These are phyloP conservation scores for Florisuga fusca DNA, from an alignment of 2,797 vertebrate species.

Conservation along the genomic window DNA sequence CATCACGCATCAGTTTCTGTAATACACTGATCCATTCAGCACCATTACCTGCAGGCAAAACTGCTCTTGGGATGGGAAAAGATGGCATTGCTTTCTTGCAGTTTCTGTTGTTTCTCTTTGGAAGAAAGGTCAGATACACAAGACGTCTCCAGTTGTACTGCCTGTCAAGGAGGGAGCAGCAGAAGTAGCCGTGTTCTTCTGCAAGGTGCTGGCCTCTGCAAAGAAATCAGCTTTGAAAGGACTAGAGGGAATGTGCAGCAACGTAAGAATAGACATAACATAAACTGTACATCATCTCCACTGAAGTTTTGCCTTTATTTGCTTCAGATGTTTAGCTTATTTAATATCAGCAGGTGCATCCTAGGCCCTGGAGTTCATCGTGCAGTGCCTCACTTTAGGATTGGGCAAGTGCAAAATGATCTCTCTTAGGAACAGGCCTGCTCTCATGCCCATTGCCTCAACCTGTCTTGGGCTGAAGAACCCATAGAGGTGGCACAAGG, in stretches of 20 bases:
- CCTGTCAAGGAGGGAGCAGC: not conserved
- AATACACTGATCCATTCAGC: not conserved
- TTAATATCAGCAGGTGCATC: not conserved
- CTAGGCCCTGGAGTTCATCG: not conserved
- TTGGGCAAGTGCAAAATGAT: not conserved
- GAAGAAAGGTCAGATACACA: not conserved
- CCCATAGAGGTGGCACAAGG: not conserved
- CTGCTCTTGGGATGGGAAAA: not conserved
- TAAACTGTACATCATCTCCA: not conserved
- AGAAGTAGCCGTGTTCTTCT: not conserved
- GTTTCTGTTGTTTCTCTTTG: constrained; percentile 9
- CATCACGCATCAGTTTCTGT: not conserved
- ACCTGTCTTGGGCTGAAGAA: not conserved
- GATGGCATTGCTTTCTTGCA: not conserved
- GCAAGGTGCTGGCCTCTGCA: not conserved
- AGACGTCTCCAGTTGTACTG: not conserved
- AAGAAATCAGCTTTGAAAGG: not conserved
- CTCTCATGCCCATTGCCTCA: not conserved
- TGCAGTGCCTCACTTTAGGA: not conserved
- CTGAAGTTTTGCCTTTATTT: not conserved
- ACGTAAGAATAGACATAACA: not conserved
- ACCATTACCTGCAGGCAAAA: constrained; percentile 46
- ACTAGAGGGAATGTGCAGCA: not conserved
- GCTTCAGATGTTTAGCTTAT: not conserved
- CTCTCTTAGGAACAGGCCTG: not conserved